Evolutionary conservation across 2,888 invertebrate species (phyloP).

Genomic region (Candidula unifasciata): DNA sequence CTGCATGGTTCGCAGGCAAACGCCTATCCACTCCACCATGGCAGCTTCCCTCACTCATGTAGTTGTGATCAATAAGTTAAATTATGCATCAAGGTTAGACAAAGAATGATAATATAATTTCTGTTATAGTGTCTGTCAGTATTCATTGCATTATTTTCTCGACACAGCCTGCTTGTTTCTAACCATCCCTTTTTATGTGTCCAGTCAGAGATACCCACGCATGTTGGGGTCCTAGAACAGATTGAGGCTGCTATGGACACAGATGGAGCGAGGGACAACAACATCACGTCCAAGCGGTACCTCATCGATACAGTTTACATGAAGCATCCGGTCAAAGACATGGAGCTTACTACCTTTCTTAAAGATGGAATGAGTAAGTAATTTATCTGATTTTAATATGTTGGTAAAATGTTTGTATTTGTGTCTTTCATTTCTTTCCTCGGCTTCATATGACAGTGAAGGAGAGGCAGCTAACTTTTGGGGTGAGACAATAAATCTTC

Average conservation of each 20-base stretch:
- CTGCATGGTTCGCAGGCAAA: too few relatives aligned
- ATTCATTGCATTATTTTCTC: not conserved
- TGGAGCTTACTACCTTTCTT: conserved; percentile 95
- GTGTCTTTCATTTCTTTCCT: too few relatives aligned
- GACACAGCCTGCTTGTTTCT: not conserved
- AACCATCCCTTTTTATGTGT: conserved; percentile 14
- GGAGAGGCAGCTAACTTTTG: too few relatives aligned
- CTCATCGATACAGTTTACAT: conserved; percentile 96
- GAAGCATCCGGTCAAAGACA: conserved; percentile 89
- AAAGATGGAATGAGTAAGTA: conserved; percentile 93
- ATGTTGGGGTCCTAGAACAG: conserved; percentile 86
- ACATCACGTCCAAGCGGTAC: conserved; percentile 75
- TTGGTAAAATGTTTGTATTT: not conserved
- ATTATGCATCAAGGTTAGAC: too few relatives aligned
- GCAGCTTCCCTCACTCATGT: too few relatives aligned
- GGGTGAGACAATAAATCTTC: too few relatives aligned
- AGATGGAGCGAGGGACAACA: conserved; percentile 69
- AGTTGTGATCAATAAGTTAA: too few relatives aligned
- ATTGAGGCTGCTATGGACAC: conserved; percentile 80
- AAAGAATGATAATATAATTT: not conserved
- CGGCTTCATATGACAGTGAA: too few relatives aligned
- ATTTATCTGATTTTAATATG: not conserved
- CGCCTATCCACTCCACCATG: too few relatives aligned
- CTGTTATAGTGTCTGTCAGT: conserved; percentile 7
- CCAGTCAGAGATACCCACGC: conserved; percentile 93